Conservation (phyloP, 2,797 vertebrate genomes). For the Melanotaenia nigrans region DNA sequence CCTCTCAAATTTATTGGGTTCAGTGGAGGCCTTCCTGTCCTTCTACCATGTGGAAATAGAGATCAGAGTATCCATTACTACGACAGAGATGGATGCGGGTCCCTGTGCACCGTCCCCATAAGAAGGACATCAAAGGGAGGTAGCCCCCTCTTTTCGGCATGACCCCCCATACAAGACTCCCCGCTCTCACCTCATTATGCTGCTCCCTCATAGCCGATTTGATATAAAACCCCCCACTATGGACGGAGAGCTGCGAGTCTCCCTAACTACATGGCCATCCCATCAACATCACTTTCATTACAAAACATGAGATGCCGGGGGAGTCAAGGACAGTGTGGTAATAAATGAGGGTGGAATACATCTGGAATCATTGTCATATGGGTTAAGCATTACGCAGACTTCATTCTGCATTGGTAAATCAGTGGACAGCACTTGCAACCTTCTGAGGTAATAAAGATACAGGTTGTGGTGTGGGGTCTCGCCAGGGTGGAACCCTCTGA, state of each 20-base stretch:
- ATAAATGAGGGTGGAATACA: constrained; percentile 90
- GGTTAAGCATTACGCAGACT: constrained; percentile 86
- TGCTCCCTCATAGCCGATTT: constrained; percentile 87
- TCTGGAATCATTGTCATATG: constrained; percentile 88
- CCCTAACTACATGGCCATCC: constrained; percentile 87
- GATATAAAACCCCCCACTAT: constrained; percentile 87
- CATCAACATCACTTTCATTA: constrained; percentile 91
- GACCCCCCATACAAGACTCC: constrained; percentile 85
- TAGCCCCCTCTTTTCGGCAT: constrained; percentile 86
- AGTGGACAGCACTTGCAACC: constrained; percentile 85
- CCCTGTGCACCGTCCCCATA: constrained; percentile 81
- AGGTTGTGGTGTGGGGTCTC: constrained; percentile 76
- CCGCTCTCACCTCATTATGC: constrained; percentile 89
- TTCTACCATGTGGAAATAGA: constrained; percentile 87
- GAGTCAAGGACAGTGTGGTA: constrained; percentile 89
- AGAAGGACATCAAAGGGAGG: constrained; percentile 89
- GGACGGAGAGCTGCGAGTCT: constrained; percentile 79
- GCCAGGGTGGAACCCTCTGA: constrained; percentile 56
- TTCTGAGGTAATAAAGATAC: constrained; percentile 84
- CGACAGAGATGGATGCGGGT: constrained; percentile 89
- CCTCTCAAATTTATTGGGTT: constrained; percentile 90
- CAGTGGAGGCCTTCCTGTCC: constrained; percentile 89
- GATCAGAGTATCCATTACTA: constrained; percentile 90
- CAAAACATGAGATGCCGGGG: constrained; percentile 88
- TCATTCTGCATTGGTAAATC: constrained; percentile 89